Conservation (phyloP, 2,888 invertebrate species). For the Penaeus monodon region DNA sequence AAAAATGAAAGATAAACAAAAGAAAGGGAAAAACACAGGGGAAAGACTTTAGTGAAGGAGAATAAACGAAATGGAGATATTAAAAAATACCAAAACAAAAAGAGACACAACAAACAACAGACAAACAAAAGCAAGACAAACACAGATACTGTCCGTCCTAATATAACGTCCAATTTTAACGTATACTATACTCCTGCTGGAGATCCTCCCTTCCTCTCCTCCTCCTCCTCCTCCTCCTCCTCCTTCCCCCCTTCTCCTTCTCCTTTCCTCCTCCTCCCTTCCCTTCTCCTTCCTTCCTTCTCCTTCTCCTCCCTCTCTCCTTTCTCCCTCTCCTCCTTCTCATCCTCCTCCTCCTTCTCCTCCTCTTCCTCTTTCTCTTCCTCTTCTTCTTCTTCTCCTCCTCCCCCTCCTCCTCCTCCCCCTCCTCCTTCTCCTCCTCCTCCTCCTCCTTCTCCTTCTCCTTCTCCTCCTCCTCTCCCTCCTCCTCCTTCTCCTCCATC, state of each 20-base stretch:
- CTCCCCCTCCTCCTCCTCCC: not conserved
- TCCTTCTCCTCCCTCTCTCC: too few species aligned
- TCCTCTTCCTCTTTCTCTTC: not conserved
- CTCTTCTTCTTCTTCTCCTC: not conserved
- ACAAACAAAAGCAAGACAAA: too few species aligned
- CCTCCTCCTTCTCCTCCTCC: not conserved
- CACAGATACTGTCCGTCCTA: too few species aligned
- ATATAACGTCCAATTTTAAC: too few species aligned
- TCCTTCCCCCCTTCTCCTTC: not conserved
- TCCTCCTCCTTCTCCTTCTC: not conserved
- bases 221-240: not conserved
- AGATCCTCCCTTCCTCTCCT: not conserved
- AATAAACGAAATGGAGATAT: too few species aligned
- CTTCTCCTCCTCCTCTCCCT: too few species aligned
- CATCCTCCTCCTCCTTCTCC: not conserved
- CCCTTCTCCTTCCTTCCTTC: not conserved
- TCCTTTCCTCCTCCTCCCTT: not conserved
- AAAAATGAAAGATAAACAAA: accelerated
- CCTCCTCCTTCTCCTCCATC: not conserved
- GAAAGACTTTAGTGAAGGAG: too few species aligned
- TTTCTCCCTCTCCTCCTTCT: not conserved
- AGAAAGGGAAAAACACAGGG: too few species aligned
- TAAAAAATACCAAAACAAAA: too few species aligned
- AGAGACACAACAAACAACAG: too few species aligned
- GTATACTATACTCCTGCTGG: too few species aligned